Evolutionary conservation across 2,797 vertebrate species (phyloP), one percentile per base, ranked within the genome.

Genomic region (Myotis planiceps): DNA sequence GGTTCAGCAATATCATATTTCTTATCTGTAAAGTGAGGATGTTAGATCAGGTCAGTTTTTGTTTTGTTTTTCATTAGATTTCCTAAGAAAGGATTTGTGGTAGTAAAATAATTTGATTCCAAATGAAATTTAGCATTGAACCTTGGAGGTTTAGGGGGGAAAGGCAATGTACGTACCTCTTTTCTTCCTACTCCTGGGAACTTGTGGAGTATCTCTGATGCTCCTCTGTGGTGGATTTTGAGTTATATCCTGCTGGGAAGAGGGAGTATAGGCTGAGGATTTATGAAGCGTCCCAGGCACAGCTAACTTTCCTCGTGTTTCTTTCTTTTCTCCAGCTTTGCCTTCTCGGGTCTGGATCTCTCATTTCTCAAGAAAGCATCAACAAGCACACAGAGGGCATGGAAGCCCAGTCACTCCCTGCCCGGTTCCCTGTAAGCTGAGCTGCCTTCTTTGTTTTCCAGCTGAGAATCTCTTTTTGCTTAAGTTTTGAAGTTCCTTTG

Each of bases 361-460:
- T 12, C 69, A 1, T 58, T 49, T 21, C 34, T 83, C 25, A 51
- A 27, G 90, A 72, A 82, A 49, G 63, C 32, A 8, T 37, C 13
- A 0, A 13, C 68, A 9, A 27, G 37, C 69, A 21, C 49, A 7
- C 51, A 42, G 78, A 45, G 42, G 91, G 6, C 51, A 94, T 96
- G 96, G 95, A 97, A 37, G 32, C 83, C 2, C 6, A 58, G 39
- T 27, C 34, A 3, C 58, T n/a, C 23, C n/a, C 75, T 39, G 80
- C 65, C 34, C 3, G 9, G 75, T 66, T 71, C 47, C 92, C 69
- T 37, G 97, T 97, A 80, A 79, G 94, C 63, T 19, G 51, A 9
- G 7, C 68, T 51, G 68, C 18, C 32, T 81, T 49, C 63, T 63
- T 78, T 78, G 55, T 75, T 91, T 82, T 74, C 45, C 27, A 89